Evolutionary conservation across 2,797 vertebrate species (phyloP).

Genomic region (Pseudopleuronectes americanus): DNA sequence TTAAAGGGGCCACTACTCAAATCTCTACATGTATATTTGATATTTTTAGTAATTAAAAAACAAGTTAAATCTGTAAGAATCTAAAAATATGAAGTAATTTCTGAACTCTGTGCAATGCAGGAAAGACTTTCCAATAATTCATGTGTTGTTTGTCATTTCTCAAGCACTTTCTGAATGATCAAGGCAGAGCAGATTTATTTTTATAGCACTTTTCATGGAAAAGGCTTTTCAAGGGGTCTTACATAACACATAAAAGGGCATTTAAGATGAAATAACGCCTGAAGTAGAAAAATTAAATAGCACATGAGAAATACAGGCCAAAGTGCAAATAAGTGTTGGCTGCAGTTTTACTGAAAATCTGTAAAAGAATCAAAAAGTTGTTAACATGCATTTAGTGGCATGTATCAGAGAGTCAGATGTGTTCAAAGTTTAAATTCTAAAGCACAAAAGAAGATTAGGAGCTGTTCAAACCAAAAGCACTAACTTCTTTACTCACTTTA

Average conservation of each 20-base stretch:
- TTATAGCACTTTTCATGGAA: constrained; percentile 1
- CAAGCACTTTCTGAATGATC: background rate
- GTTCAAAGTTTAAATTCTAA: constrained; percentile 10
- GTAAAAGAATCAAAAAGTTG: background rate
- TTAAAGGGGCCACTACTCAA: background rate
- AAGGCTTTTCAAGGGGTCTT: constrained; percentile 5
- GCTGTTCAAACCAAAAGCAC: background rate
- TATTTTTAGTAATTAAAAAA: background rate
- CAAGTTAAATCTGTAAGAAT: background rate
- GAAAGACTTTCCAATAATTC: background rate
- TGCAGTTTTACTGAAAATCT: background rate
- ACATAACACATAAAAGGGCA: constrained; percentile 17
- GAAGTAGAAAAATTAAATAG: constrained; percentile 16
- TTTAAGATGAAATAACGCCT: constrained; percentile 21
- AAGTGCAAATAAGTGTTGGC: constrained; percentile 20
- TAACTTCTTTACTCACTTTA: background rate
- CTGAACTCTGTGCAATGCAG: background rate
- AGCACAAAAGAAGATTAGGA: background rate
- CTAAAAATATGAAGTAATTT: background rate
- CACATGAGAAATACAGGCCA: constrained; percentile 15
- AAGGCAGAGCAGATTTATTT: constrained; percentile 16
- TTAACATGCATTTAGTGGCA: constrained; percentile 4
- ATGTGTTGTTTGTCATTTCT: constrained; percentile 1
- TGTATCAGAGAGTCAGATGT: constrained; percentile 5
- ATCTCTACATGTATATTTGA: constrained; percentile 16